Percentiles rank a stretch among this genome's conserved stretches.
Conservation (phyloP, 2,888 invertebrate genomes). For the Drosophila mayaguana region DNA sequence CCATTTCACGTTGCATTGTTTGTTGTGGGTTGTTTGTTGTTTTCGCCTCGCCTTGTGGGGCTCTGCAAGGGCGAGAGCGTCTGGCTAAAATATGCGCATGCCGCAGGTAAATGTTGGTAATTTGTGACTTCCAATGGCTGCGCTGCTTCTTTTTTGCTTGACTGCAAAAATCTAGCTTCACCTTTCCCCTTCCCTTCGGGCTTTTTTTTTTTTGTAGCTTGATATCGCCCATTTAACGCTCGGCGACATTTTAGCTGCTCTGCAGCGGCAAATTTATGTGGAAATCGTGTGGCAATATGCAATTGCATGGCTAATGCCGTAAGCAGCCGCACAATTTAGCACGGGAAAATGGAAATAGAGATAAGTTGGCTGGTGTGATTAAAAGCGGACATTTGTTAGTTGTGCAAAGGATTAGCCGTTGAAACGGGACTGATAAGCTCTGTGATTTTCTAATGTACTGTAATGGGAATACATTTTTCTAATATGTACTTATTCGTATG, state of each 20-base stretch:
- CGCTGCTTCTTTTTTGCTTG: constrained; percentile 29
- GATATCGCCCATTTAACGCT: constrained; percentile 56
- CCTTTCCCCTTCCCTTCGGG: not conserved
- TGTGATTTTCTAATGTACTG: not conserved
- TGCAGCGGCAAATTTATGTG: constrained; percentile 49
- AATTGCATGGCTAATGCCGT: constrained; percentile 53
- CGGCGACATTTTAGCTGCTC: constrained; percentile 22
- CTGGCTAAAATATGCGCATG: constrained; percentile 67
- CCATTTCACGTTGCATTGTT: constrained; percentile 25
- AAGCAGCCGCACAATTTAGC: constrained; percentile 45
- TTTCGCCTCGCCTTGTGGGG: constrained; percentile 15
- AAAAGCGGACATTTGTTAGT: constrained; percentile 20
- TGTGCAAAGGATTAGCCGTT: not conserved
- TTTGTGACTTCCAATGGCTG: constrained; percentile 63
- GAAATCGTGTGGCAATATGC: constrained; percentile 53
- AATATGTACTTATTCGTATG: not conserved
- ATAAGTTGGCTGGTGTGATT: constrained; percentile 25
- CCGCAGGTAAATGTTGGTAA: constrained; percentile 72
- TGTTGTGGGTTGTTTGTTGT: constrained; percentile 4
- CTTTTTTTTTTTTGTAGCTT: constrained; percentile 20
- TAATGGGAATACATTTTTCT: not conserved
- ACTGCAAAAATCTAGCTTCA: constrained; percentile 26
- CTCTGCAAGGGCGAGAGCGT: constrained; percentile 40
- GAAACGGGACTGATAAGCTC: not conserved
- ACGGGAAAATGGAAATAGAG: constrained; percentile 52